Conservation (phyloP, 1,140 invertebrate genomes). For the Aricia agestis region DNA sequence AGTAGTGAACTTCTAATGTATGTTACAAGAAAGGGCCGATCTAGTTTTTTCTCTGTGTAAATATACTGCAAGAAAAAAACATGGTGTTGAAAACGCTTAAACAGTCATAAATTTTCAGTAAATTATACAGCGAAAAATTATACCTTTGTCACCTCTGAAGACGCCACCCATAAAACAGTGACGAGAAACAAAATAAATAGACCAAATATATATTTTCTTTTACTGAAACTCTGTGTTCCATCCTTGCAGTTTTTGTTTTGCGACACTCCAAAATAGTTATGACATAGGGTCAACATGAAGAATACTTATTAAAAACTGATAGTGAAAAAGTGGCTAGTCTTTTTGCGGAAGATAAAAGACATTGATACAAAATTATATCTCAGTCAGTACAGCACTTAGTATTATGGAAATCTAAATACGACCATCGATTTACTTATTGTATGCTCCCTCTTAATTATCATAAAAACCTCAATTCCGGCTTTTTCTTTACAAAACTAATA, state of each 20-base stretch:
- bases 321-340: constrained; percentile 24
- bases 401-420: neutral
- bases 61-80: constrained; percentile 56
- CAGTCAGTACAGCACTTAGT: neutral
- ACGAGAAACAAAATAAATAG: constrained; percentile 63
- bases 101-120: neutral
- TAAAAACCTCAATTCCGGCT: neutral
- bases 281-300: constrained; percentile 71
- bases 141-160: constrained; percentile 69
- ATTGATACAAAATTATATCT: constrained; percentile 10
- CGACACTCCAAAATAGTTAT: constrained; percentile 65
- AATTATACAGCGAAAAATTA: neutral
- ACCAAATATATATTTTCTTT: constrained; percentile 63
- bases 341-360: constrained; percentile 17
- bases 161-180: constrained; percentile 65
- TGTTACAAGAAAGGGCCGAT: constrained; percentile 62
- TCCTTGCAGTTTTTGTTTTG: constrained; percentile 61
- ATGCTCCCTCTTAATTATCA: neutral
- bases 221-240: constrained; percentile 50
- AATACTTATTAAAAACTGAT: constrained; percentile 32
- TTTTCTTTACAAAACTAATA: neutral
- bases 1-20: constrained; percentile 66
- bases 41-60: constrained; percentile 60
- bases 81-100: neutral
- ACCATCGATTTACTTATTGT: neutral